These are phyloP conservation scores for Onychomys torridus DNA, from an alignment of 2,797 vertebrate species.

Conservation along the genomic window DNA sequence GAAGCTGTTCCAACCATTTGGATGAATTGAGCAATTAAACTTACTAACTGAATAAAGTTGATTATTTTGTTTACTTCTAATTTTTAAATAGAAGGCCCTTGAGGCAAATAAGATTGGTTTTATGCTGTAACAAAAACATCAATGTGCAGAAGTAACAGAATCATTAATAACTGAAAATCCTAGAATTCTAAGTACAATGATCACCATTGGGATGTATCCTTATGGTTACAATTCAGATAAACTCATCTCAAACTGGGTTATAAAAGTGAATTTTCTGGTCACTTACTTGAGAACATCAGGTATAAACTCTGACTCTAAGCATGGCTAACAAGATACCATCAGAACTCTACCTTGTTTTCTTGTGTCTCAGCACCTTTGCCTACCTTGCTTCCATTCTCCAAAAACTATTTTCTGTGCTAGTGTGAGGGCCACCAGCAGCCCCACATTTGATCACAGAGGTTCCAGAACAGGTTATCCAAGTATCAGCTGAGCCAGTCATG, in stretches of 20 bases:
- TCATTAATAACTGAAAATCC: background rate
- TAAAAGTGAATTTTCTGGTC: too few species aligned
- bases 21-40: background rate
- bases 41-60: background rate
- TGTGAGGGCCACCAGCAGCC: background rate
- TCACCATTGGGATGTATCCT: background rate
- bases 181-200: background rate
- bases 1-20: background rate
- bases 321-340: fast-evolving
- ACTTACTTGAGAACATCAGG: background rate
- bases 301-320: fast-evolving
- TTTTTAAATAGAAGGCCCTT: conserved; percentile 25
- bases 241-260: background rate
- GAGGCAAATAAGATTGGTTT: background rate
- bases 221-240: background rate
- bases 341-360: background rate
- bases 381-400: background rate
- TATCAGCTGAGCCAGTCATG: background rate
- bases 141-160: background rate
- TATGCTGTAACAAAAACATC: background rate
- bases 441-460: background rate
- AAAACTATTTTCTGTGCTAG: background rate
- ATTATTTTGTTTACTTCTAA: conserved; percentile 1
- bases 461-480: background rate
- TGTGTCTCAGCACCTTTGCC: background rate